Base-by-base conservation (phyloP, 2,888 invertebrate species). In the Meganola albula region DNA sequence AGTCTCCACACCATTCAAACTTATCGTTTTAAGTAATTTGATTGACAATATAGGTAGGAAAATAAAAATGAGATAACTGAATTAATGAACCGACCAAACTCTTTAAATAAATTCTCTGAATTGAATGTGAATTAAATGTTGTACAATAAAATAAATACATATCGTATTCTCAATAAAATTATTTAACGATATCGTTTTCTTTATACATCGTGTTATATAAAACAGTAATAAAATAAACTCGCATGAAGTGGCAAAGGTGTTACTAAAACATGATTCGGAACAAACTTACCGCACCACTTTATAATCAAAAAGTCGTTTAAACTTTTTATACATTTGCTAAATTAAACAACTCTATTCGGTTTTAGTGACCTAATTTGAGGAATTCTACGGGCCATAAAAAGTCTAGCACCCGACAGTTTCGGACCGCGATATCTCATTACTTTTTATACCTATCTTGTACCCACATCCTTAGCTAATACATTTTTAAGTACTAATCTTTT, bases 341-440 rank as follows among this genome's bases (percentile, higher is more conserved):
- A 58, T 62, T 52, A 48, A 55, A 49, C 46, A 45, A n/a, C n/a
- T n/a, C n/a, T 34, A 37, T 10, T 18, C 31, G 26, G 35, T 41
- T 41, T 45, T 35, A 38, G 41, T 47, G 59, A 54, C 52, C 58
- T 48, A 56, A 61, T 61, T 61, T 48, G 37, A 31, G 30, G 45
- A 51, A 43, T 42, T n/a, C n/a, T n/a, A n/a, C n/a, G n/a, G n/a
- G 45, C 62, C 58, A 54, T 64, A 61, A 63, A 62, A 55, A n/a
- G n/a, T n/a, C n/a, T n/a, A n/a, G n/a, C n/a, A n/a, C n/a, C n/a
- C n/a, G n/a, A n/a, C n/a, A n/a, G n/a, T n/a, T n/a, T n/a, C n/a
- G n/a, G n/a, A n/a, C n/a, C n/a, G n/a, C n/a, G n/a, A n/a, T n/a
- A n/a, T n/a, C n/a, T n/a, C n/a, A n/a, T n/a, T n/a, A n/a, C n/a